A percentile compares a stretch with the other conserved stretches of the same genome.
Evolutionary conservation across 2,797 vertebrate genomes (phyloP).

Genomic region (Calcarius lapponicus): DNA sequence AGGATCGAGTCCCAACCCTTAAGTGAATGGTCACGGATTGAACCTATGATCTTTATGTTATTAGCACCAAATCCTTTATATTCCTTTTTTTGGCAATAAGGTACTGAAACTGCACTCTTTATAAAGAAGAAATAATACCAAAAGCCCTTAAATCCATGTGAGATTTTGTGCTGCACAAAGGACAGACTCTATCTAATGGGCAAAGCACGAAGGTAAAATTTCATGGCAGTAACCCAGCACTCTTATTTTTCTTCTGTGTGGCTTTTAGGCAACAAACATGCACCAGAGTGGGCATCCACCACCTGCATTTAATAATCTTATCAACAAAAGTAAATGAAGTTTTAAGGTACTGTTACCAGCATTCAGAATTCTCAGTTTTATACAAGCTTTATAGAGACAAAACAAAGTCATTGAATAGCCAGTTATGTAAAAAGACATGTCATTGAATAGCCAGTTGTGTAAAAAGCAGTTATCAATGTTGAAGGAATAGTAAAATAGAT

Average conservation of each 20-base stretch:
- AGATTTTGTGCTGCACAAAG: not conserved
- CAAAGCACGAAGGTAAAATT: not conserved
- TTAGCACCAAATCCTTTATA: not conserved
- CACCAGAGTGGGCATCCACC: not conserved
- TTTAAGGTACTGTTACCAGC: not conserved
- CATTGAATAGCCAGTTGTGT: too few relatives aligned
- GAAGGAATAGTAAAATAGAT: not conserved
- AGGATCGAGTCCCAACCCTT: not conserved
- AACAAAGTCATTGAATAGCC: not conserved
- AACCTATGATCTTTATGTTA: not conserved
- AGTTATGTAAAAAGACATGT: not conserved
- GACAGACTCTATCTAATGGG: not conserved
- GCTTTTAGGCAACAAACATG: not conserved
- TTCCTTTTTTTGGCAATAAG: not conserved
- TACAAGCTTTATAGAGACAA: not conserved
- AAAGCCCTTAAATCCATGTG: not conserved
- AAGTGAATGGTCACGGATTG: accelerated
- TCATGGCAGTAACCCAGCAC: not conserved
- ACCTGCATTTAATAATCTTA: not conserved
- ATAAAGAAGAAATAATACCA: not conserved
- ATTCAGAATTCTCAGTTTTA: not conserved
- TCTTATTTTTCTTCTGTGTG: not conserved
- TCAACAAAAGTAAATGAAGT: not conserved
- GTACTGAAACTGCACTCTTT: not conserved
- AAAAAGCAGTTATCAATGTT: not conserved